These are phyloP conservation scores for Pseudonaja textilis DNA, from an alignment of 2,113 vertebrate species.

Conservation along the genomic window DNA sequence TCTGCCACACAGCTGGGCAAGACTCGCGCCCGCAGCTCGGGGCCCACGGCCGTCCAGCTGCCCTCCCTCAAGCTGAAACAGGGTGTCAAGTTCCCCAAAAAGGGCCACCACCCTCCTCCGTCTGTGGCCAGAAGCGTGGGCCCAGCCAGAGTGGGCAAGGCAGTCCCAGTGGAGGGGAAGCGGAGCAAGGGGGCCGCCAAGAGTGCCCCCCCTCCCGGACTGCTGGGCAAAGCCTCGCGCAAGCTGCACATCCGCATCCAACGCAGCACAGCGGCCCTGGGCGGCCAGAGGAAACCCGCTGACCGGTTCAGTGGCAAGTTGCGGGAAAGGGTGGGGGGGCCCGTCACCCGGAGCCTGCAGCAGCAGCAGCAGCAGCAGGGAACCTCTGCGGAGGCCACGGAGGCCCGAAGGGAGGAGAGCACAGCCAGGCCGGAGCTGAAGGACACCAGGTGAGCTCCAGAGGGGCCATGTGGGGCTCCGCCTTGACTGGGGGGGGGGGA, in stretches of 20 bases:
- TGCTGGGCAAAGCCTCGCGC: constrained; percentile 75
- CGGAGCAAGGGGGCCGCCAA: constrained; percentile 68
- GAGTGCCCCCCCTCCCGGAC: constrained; percentile 57
- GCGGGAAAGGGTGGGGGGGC: constrained; percentile 75
- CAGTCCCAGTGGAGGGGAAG: constrained; percentile 71
- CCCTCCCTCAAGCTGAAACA: constrained; percentile 72
- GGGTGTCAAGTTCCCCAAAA: constrained; percentile 76
- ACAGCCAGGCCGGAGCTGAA: constrained; percentile 78
- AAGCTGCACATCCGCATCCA: constrained; percentile 80
- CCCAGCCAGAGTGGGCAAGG: constrained; percentile 77
- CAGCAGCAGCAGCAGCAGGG: constrained; percentile 84
- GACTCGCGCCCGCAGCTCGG: constrained; percentile 78
- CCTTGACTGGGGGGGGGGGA: neutral
- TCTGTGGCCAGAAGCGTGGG: constrained; percentile 73
- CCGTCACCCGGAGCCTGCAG: constrained; percentile 77
- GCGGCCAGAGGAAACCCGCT: constrained; percentile 73
- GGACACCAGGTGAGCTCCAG: constrained; percentile 75
- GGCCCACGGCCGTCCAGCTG: constrained; percentile 63
- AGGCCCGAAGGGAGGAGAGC: constrained; percentile 78
- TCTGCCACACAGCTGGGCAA: constrained; percentile 83
- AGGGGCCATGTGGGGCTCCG: neutral
- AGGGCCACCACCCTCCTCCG: constrained; percentile 65
- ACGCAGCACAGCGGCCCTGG: constrained; percentile 71
- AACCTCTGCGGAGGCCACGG: constrained; percentile 68
- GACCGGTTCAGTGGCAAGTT: constrained; percentile 72